Evolutionary conservation across 2,797 vertebrate genomes (phyloP).

Genomic region (Hylomyscus alleni): DNA sequence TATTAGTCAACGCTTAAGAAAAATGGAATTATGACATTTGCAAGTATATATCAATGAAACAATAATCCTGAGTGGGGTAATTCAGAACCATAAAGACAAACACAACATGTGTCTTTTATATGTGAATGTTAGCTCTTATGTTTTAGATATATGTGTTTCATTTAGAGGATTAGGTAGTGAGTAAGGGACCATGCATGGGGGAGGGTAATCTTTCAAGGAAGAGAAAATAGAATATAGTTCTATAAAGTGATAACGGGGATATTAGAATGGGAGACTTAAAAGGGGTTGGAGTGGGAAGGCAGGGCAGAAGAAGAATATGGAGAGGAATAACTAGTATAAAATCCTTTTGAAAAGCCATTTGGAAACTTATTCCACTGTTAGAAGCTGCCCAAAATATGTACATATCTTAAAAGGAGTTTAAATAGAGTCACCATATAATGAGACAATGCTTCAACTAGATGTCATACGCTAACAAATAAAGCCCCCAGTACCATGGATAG

Average conservation of each 20-base stretch:
- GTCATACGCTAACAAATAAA: background rate
- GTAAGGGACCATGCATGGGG: background rate
- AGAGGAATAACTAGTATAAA: background rate
- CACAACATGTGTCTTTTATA: too few species aligned
- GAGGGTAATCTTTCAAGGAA: background rate
- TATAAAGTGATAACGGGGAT: background rate
- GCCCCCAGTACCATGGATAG: background rate
- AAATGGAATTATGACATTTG: background rate
- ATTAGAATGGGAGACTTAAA: background rate
- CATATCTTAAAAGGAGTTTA: background rate
- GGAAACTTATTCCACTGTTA: background rate
- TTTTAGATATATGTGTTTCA: background rate
- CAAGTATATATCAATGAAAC: background rate
- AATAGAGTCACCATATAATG: background rate
- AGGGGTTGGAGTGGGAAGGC: background rate
- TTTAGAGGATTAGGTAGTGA: background rate
- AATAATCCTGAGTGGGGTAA: background rate
- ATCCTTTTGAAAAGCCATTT: background rate
- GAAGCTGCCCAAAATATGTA: background rate
- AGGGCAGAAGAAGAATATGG: background rate
- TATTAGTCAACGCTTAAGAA: background rate
- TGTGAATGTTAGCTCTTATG: background rate
- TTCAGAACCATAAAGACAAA: background rate
- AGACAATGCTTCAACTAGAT: background rate
- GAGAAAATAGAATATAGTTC: background rate